Percentiles rank a stretch among this genome's conserved stretches.
Evolutionary conservation across 2,888 invertebrate genomes (phyloP).

Genomic region (Stenoptilia bipunctidactyla): DNA sequence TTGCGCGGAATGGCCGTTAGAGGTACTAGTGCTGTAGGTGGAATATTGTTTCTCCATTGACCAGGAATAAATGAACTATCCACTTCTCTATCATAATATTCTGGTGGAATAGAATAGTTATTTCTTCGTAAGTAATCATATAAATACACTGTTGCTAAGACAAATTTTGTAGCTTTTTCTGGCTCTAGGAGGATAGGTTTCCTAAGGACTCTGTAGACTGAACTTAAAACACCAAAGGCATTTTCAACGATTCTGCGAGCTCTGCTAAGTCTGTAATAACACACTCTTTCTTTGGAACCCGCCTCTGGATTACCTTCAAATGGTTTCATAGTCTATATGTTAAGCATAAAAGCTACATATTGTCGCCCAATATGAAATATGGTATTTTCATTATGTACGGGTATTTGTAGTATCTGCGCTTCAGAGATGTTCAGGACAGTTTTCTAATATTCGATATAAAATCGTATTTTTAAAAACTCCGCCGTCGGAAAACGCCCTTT

Average conservation of each 20-base stretch:
- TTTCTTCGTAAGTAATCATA: conserved; percentile 14
- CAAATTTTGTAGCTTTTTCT: conserved; percentile 10
- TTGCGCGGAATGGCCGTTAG: conserved; percentile 10
- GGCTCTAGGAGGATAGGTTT: conserved; percentile 5
- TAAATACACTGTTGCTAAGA: conserved; percentile 14
- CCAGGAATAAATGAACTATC: conserved; percentile 9
- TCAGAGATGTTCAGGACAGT: conserved; percentile 14
- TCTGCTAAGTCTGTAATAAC: conserved; percentile 4
- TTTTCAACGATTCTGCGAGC: conserved; percentile 7
- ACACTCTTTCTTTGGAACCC: conserved; percentile 11
- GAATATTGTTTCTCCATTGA: conserved; percentile 9
- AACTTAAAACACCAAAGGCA: conserved; percentile 14
- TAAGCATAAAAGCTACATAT: conserved; percentile 17
- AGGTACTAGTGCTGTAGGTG: conserved; percentile 9
- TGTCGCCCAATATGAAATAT: conserved; percentile 17
- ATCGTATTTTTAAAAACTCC: conserved; percentile 18
- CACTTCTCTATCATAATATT: conserved; percentile 10
- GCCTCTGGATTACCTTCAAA: conserved; percentile 14
- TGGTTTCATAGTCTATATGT: conserved; percentile 17
- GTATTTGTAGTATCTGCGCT: conserved; percentile 18
- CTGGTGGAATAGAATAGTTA: conserved; percentile 11
- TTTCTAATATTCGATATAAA: conserved; percentile 15
- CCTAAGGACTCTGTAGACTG: conserved; percentile 13
- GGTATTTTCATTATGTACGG: conserved; percentile 18
- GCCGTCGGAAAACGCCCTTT: conserved; percentile 17